Evolutionary conservation across 2,888 invertebrate genomes (phyloP).

Genomic region (Chloroclystis v-ata): DNA sequence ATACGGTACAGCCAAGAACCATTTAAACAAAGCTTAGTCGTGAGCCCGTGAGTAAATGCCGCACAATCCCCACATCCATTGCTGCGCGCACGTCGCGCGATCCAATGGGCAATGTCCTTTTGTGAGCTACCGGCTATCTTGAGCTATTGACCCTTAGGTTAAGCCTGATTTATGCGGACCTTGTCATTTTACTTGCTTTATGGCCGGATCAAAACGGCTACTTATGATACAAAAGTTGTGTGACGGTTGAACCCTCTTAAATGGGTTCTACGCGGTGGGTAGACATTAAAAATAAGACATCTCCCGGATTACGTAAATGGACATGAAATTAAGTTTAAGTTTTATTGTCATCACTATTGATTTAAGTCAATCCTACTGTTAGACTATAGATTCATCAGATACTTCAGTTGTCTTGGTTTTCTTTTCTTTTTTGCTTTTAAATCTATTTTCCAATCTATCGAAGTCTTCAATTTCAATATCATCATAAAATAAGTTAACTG

Average conservation of each 20-base stretch:
- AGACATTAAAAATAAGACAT: not conserved
- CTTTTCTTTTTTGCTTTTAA: too few species aligned
- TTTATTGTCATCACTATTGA: too few species aligned
- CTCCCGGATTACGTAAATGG: not conserved
- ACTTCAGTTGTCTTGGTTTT: too few species aligned
- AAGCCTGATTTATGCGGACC: conserved; percentile 32
- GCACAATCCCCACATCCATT: conserved; percentile 67
- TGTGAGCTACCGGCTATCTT: conserved; percentile 35
- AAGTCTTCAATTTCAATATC: too few species aligned
- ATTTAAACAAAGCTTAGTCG: conserved; percentile 59
- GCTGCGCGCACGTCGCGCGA: conserved; percentile 57
- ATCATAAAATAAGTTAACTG: too few species aligned
- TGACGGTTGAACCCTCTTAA: conserved; percentile 3
- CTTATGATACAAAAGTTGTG: conserved; percentile 11
- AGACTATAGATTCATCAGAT: too few species aligned
- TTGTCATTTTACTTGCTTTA: conserved; percentile 23
- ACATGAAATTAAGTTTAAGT: not conserved
- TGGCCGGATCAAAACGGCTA: conserved; percentile 20
- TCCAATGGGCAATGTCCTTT: conserved; percentile 33
- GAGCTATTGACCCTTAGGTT: conserved; percentile 46
- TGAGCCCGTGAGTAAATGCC: conserved; percentile 63
- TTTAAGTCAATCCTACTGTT: too few species aligned
- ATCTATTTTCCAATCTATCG: too few species aligned
- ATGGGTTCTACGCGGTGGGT: conserved; percentile 11
- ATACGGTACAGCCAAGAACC: conserved; percentile 42